Evolutionary conservation across 2,888 invertebrate genomes (phyloP).

Genomic region (Diplazon laetatorius): DNA sequence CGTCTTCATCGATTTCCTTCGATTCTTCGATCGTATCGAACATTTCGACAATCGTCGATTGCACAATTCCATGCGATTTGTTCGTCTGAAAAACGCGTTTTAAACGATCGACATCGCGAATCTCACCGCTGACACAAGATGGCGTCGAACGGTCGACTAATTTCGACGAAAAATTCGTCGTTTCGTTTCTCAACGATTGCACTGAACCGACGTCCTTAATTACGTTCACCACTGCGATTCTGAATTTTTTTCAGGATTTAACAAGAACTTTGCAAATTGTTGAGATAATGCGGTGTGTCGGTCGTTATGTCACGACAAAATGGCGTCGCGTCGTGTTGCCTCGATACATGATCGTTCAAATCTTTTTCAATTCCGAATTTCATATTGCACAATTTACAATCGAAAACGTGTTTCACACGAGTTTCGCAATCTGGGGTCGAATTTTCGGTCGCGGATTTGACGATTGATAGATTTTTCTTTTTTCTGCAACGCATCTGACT

Average conservation of each 20-base stretch:
- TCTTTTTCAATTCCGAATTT: slow-evolving; percentile 44
- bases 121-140: too few species aligned
- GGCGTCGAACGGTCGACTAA: too few species aligned
- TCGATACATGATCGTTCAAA: slow-evolving; percentile 61
- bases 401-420: slow-evolving; percentile 52
- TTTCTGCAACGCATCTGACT: slow-evolving; percentile 50
- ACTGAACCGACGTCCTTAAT: too few species aligned
- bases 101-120: too few species aligned
- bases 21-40: slow-evolving; percentile 3
- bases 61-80: too few species aligned
- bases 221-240: too few species aligned
- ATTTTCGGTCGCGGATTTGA: too few species aligned
- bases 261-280: neutral
- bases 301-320: slow-evolving; percentile 2
- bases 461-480: neutral
- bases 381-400: slow-evolving; percentile 60
- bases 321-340: slow-evolving; percentile 54
- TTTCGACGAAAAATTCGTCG: too few species aligned
- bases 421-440: slow-evolving; percentile 59
- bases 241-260: neutral
- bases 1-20: neutral
- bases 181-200: too few species aligned
- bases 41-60: too few species aligned
- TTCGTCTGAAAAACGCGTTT: too few species aligned
- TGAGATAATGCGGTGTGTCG: neutral